Base-by-base conservation (phyloP, 2,797 vertebrate genomes). In the Sitta carolinensis region DNA sequence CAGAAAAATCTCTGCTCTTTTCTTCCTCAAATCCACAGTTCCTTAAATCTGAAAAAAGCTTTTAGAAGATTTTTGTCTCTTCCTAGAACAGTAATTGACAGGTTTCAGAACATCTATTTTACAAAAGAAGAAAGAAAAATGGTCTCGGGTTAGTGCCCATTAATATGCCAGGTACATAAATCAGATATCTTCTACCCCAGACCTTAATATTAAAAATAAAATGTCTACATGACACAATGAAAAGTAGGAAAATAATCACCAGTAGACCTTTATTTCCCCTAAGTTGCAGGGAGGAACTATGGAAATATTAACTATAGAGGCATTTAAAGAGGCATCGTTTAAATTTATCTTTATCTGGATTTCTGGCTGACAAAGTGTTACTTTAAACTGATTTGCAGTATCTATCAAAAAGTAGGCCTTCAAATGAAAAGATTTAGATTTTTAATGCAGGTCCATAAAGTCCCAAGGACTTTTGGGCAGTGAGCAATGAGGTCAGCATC, bases 101-200 rank as follows among this genome's bases (percentile, higher is more conserved):
- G 66, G 36, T 58, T 92, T 94, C 84, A 78, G 85, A 94, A 94
- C 40, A 81, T 89, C 85, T 90, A 88, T 97, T 97, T 95, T 86
- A 72, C 91, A 84, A 96, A 86, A 92, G 89, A 95, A 90, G 95
- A 94, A 95, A 96, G 89, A 97, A 94, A 96, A 96, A 96, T 90
- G 50, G 29, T 93, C 88, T 97, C 84, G 59, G 52, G 77, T 91
- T 96, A 97, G 90, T 95, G 85, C 82, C 76, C 87, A 90, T 97
- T 97, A 97, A 97, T 57, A 72, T 96, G 95, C 95, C 96, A 97
- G 87, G 70, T 86, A 59, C 85, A 96, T 97, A 97, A 97, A 97
- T 97, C 97, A 90, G 89, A 70, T 79, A 45, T 75, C 80, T 95
- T 92, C 95, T 92, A 95, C 80, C 47, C 74, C 78, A 80, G 82